Conservation (phyloP, 1,140 invertebrate genomes). For the Drosophila suzukii region DNA sequence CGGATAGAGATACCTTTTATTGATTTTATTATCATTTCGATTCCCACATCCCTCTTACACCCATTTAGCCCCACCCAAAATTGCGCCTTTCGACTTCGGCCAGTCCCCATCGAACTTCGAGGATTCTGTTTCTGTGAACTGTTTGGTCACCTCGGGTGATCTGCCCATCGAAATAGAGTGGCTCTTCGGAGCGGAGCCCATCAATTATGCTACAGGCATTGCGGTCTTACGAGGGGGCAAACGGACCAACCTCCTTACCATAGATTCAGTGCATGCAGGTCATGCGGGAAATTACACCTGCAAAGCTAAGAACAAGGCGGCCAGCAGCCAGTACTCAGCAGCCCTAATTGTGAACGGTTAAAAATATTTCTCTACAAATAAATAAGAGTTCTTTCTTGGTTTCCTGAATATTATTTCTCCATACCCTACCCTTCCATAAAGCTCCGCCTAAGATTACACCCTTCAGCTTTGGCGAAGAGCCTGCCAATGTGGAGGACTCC, state of each 20-base stretch:
- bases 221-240: slow-evolving; percentile 75
- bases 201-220: slow-evolving; percentile 70
- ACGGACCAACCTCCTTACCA: slow-evolving; percentile 89
- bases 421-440: slow-evolving; percentile 16
- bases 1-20: slow-evolving; percentile 3
- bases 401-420: slow-evolving; percentile 16
- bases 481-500: slow-evolving; percentile 91
- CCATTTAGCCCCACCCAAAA: slow-evolving; percentile 87
- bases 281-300: slow-evolving; percentile 90
- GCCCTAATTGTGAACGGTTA: slow-evolving; percentile 90
- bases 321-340: slow-evolving; percentile 88
- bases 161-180: slow-evolving; percentile 91
- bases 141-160: slow-evolving; percentile 93
- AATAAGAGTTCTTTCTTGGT: background rate
- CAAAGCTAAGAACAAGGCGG: slow-evolving; percentile 90
- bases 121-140: slow-evolving; percentile 89
- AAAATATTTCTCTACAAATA: background rate
- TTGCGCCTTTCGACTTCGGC: slow-evolving; percentile 88
- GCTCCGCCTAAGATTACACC: slow-evolving; percentile 70
- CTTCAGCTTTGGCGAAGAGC: slow-evolving; percentile 86
- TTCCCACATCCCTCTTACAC: background rate
- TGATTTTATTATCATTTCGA: slow-evolving; percentile 19
- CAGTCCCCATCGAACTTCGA: slow-evolving; percentile 88
- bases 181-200: slow-evolving; percentile 88
- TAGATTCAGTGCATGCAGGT: slow-evolving; percentile 88